Evolutionary conservation across 30 jellyfish, hydroid and myxozoan species (phyloP).

Genomic region (Chrysaora quinquecirrha): DNA sequence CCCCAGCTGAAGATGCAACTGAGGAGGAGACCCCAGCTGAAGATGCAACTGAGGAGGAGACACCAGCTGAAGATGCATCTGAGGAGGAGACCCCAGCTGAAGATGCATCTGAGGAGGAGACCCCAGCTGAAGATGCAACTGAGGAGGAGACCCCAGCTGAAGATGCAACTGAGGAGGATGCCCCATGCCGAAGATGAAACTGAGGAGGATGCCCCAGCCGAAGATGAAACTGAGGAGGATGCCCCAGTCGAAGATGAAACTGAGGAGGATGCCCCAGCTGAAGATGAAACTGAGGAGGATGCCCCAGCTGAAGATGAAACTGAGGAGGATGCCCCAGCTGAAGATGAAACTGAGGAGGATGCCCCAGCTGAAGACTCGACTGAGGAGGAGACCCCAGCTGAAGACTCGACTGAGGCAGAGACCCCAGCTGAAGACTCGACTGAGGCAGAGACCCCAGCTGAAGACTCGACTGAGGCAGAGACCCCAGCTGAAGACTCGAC

Average conservation of each 20-base stretch:
- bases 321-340: slow-evolving; percentile 54
- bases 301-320: slow-evolving; percentile 42
- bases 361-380: slow-evolving; percentile 35
- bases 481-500: slow-evolving; percentile 48
- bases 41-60: background rate
- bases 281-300: slow-evolving; percentile 23
- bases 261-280: slow-evolving; percentile 13
- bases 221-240: slow-evolving; percentile 29
- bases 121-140: slow-evolving; percentile 47
- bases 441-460: slow-evolving; percentile 11
- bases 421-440: slow-evolving; percentile 11
- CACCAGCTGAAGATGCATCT: slow-evolving; percentile 2
- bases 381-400: slow-evolving; percentile 45
- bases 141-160: slow-evolving; percentile 19
- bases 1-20: background rate
- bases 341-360: slow-evolving; percentile 42
- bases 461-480: slow-evolving; percentile 7
- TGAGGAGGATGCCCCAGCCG: slow-evolving; percentile 35
- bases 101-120: slow-evolving; percentile 53
- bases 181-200: background rate
- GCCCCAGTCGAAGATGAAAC: slow-evolving; percentile 49
- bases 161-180: slow-evolving; percentile 46
- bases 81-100: slow-evolving; percentile 54
- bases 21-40: slow-evolving; percentile 13
- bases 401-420: slow-evolving; percentile 12